phyloP scores from a whole-genome alignment of 1,140 invertebrate genomes.

The Magallana ariakensis region DNA sequence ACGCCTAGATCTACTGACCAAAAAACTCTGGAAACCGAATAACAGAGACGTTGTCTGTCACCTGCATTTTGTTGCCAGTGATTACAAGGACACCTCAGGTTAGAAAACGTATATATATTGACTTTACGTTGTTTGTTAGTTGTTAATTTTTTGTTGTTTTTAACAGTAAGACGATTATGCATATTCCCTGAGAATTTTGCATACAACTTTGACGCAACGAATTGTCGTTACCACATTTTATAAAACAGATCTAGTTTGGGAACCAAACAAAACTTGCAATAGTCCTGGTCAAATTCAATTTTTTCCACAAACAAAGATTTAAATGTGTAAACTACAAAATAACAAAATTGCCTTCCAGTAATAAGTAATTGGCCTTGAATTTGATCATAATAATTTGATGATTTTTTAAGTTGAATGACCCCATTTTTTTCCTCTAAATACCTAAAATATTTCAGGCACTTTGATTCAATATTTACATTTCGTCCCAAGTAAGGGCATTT shows the following conservation, averaged over 20 bases:
- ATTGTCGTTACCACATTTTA: constrained; percentile 38
- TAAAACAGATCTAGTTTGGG: constrained; percentile 49
- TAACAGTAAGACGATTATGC: too few relatives aligned
- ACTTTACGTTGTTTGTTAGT: too few relatives aligned
- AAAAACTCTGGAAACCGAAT: too few relatives aligned
- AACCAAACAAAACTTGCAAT: constrained; percentile 39
- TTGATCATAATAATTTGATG: constrained; percentile 46
- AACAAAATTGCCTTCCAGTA: constrained; percentile 25
- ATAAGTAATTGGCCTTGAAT: constrained; percentile 45
- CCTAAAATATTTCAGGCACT: constrained; percentile 3
- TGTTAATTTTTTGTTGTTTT: too few relatives aligned
- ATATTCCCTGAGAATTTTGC: neutral
- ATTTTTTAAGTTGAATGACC: neutral
- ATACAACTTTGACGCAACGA: constrained; percentile 27
- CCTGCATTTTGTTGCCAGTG: too few relatives aligned
- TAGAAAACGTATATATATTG: too few relatives aligned
- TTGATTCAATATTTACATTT: constrained; percentile 28
- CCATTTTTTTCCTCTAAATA: constrained; percentile 9
- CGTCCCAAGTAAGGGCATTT: constrained; percentile 57
- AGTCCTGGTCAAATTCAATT: constrained; percentile 41
- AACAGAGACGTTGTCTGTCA: too few relatives aligned
- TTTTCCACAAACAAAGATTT: constrained; percentile 36
- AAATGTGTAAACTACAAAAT: constrained; percentile 48
- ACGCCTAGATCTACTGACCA: too few relatives aligned
- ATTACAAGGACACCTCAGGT: too few relatives aligned